Evolutionary conservation across 1,140 invertebrate species (phyloP), one percentile per base, ranked within the genome.

Genomic region (Trichomalopsis sarcophagae): DNA sequence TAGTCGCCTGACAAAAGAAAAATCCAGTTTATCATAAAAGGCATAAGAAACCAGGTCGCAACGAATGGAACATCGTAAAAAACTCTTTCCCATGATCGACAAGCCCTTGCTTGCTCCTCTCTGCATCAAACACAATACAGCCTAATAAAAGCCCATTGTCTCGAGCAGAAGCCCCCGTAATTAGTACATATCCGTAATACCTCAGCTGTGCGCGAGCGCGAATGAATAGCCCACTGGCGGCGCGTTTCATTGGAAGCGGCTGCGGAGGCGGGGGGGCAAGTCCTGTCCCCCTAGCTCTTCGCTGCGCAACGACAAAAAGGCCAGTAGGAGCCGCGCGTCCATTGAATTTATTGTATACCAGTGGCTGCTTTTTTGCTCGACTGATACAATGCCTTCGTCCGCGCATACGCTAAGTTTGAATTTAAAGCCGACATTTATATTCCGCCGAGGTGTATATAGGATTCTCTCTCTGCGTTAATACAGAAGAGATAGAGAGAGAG

Each of bases 141-240:
- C 21, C 55, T 21, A 47, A 81, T 71, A 47, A 83, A 83, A 78
- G 62, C 75, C 75, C n/a, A 74, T 82, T 82, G 81, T 74, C 21
- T 40, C 4, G 47, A 27, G 36, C 55, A 62, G 55, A 21, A 47
- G 9, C 27, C 44, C 21, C 7, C n/a, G 83, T 80, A 84, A 84
- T 84, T 84, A 81, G 69, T 44, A 73, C 80, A 80, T 80, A 84
- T 84, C 83, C 69, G 50, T n/a, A 30, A 78, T 78, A 44, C 75
- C 44, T 80, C 68, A 47, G 77, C 27, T 11, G n/a, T 36, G 23
- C 33, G 33, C 75, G 21, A 68, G 23, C 33, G 33, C 75, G 21
- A 68, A 44, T 79, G 77, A 84, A 66, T 80, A 40, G 82, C 75
- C 66, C 55, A 62, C 14, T 21, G 55, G 47, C 44, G 14, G 40